phyloP scores from a whole-genome alignment of 2,888 invertebrate species.

The Palloptera scutellata region DNA sequence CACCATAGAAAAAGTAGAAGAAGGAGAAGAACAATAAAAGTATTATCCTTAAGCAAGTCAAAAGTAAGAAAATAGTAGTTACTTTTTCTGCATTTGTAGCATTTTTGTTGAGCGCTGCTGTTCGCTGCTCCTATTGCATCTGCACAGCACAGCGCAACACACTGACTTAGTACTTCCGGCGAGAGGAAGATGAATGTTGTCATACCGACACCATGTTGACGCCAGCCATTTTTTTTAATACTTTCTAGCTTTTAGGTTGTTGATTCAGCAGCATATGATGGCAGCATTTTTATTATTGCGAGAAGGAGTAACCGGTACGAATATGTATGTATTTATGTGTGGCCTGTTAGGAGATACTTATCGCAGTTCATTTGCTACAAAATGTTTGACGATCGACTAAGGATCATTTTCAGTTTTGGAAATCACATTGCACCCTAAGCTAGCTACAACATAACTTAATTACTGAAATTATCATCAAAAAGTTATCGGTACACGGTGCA shows the following conservation, averaged over 20 bases:
- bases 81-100: background rate
- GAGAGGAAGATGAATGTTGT: conserved; percentile 60
- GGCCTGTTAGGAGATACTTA: too few relatives aligned
- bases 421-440: conserved; percentile 1
- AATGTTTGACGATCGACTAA: too few relatives aligned
- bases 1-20: conserved; percentile 34
- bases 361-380: too few relatives aligned
- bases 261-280: background rate
- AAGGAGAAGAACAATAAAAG: conserved; percentile 1
- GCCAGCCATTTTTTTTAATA: conserved; percentile 44
- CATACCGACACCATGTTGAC: conserved; percentile 58
- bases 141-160: conserved; percentile 24
- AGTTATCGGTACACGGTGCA: too few relatives aligned
- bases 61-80: conserved; percentile 7
- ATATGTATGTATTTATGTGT: too few relatives aligned
- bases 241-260: background rate
- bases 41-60: background rate
- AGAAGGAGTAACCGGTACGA: too few relatives aligned
- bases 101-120: conserved; percentile 14
- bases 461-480: too few relatives aligned
- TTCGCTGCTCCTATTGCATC: conserved; percentile 12
- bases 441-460: too few relatives aligned
- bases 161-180: conserved; percentile 56
- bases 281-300: background rate
- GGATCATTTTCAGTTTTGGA: background rate